phyloP scores from a whole-genome alignment of 2,888 invertebrate species.

The Nebria salina region DNA sequence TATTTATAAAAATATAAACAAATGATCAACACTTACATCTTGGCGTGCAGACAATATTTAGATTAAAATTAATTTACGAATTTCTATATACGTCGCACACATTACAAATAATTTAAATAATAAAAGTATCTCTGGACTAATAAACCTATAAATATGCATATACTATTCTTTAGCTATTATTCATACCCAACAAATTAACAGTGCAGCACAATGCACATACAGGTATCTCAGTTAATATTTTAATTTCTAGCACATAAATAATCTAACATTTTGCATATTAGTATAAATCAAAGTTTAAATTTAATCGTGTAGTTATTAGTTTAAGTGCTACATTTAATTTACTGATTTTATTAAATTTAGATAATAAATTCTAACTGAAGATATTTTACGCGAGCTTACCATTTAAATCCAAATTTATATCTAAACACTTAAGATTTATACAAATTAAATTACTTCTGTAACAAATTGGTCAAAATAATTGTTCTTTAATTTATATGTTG shows the following conservation, averaged over 20 bases:
- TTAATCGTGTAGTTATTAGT: background rate
- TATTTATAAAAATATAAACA: background rate
- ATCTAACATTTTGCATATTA: background rate
- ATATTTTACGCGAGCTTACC: too few species aligned
- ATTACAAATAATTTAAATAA: background rate
- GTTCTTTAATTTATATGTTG: too few species aligned
- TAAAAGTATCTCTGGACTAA: background rate
- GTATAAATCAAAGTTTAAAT: background rate
- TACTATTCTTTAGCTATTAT: background rate
- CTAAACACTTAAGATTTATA: too few species aligned
- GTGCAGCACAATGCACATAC: background rate
- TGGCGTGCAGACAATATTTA: slow-evolving; percentile 4
- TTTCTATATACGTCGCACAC: background rate
- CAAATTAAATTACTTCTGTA: too few species aligned
- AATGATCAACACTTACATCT: background rate
- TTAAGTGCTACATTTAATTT: background rate
- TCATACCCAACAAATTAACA: background rate
- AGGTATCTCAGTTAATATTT: background rate
- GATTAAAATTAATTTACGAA: background rate
- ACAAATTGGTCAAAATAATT: too few species aligned
- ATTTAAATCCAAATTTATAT: too few species aligned
- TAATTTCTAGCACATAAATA: background rate
- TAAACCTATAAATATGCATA: background rate
- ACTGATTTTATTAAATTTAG: background rate
- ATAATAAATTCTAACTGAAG: background rate